A percentile compares a stretch with the other conserved stretches of the same genome.
These are phyloP conservation scores for Spodoptera littoralis DNA, from an alignment of 2,888 invertebrate species.

Conservation along the genomic window DNA sequence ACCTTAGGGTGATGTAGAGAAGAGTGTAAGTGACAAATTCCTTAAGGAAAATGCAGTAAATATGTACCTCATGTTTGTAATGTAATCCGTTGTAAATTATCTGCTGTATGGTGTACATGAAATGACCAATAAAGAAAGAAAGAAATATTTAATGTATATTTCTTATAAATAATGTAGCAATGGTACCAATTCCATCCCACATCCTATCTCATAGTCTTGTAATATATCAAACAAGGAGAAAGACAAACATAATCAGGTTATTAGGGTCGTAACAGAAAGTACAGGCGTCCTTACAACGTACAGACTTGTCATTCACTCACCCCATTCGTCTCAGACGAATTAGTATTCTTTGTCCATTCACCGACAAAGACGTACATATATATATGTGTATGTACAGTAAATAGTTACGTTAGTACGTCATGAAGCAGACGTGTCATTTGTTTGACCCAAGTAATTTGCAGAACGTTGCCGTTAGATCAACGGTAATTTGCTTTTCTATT, in stretches of 20 bases:
- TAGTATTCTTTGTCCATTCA: constrained; percentile 36
- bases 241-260: constrained; percentile 11
- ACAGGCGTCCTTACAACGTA: constrained; percentile 9
- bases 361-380: not conserved
- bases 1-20: too few species aligned
- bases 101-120: too few species aligned
- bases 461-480: not conserved
- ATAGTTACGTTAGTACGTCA: not conserved
- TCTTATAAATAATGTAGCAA: too few species aligned
- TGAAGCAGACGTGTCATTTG: not conserved
- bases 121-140: too few species aligned
- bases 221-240: constrained; percentile 5
- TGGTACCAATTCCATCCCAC: too few species aligned
- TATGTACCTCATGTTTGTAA: too few species aligned
- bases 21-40: too few species aligned
- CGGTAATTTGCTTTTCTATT: constrained; percentile 3
- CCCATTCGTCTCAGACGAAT: constrained; percentile 30
- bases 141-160: too few species aligned
- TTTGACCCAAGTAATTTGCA: constrained; percentile 7
- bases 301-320: constrained; percentile 32
- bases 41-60: too few species aligned
- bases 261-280: constrained; percentile 8
- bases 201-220: not conserved
- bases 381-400: not conserved
- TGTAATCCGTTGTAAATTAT: too few species aligned